A percentile compares a stretch with the other conserved stretches of the same genome.
Evolutionary conservation across 2,113 vertebrate species (phyloP).

Genomic region (Anser cygnoides): DNA sequence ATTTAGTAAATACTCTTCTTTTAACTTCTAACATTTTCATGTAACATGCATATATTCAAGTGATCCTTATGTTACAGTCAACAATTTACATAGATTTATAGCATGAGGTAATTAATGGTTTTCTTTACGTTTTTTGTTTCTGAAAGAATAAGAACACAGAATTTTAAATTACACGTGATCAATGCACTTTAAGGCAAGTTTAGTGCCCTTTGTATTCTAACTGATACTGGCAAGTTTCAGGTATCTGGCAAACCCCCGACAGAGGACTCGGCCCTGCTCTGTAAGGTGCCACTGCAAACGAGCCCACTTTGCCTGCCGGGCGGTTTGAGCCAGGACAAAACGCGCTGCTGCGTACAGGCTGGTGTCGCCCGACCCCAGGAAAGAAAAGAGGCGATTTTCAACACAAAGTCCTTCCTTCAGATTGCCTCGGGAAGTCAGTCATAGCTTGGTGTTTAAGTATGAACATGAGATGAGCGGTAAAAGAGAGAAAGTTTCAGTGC

Average conservation of each 20-base stretch:
- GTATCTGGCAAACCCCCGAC: fast-evolving
- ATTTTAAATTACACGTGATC: fast-evolving
- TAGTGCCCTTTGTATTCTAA: neutral
- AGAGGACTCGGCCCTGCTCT: neutral
- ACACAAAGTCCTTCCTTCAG: neutral
- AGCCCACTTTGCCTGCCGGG: fast-evolving
- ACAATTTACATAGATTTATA: neutral
- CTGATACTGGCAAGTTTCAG: fast-evolving
- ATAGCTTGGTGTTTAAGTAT: fast-evolving
- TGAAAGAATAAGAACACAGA: neutral
- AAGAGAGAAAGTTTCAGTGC: neutral
- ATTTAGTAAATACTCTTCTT: neutral
- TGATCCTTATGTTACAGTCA: neutral
- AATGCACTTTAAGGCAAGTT: neutral
- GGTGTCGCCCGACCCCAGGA: neutral
- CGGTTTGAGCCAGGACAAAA: neutral
- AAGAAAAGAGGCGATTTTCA: neutral
- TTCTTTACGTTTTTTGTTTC: neutral
- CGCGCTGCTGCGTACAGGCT: fast-evolving
- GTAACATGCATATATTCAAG: neutral
- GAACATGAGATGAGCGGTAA: neutral
- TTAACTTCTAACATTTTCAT: fast-evolving
- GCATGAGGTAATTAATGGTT: neutral
- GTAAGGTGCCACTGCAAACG: fast-evolving
- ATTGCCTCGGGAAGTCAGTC: neutral